Percentiles rank a stretch among this genome's conserved stretches.
Conservation (phyloP, 2,797 vertebrate species). For the Morus bassanus region DNA sequence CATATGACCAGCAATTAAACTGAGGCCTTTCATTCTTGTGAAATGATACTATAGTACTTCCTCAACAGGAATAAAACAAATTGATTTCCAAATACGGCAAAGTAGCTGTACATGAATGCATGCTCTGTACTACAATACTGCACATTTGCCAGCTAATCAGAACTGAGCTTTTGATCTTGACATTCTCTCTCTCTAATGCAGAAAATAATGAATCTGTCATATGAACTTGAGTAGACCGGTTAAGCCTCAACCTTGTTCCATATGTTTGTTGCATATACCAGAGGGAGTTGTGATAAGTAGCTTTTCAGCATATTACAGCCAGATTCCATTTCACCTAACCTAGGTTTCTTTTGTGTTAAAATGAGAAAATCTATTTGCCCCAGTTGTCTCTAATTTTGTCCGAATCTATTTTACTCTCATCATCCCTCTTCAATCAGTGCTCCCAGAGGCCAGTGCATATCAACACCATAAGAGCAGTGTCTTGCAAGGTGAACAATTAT, state of each 20-base stretch:
- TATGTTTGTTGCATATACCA: slow-evolving; percentile 29
- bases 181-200: neutral
- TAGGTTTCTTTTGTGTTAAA: slow-evolving; percentile 55
- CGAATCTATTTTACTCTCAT: slow-evolving; percentile 24
- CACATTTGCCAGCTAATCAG: slow-evolving; percentile 21
- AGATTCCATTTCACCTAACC: slow-evolving; percentile 57
- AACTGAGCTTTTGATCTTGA: slow-evolving; percentile 27
- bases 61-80: slow-evolving; percentile 25
- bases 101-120: neutral
- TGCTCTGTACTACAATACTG: neutral
- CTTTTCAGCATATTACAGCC: slow-evolving; percentile 53
- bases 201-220: slow-evolving; percentile 42
- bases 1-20: neutral
- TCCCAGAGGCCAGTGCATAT: slow-evolving; percentile 18
- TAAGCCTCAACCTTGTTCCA: slow-evolving; percentile 20
- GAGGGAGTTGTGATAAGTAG: slow-evolving; percentile 48
- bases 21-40: neutral
- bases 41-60: neutral
- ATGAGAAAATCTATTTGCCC: slow-evolving; percentile 33
- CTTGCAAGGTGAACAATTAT: slow-evolving; percentile 46
- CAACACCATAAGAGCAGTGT: neutral
- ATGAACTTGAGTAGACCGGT: neutral
- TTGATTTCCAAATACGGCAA: neutral
- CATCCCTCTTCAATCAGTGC: slow-evolving; percentile 11
- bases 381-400: slow-evolving; percentile 56